Evolutionary conservation across 2,888 invertebrate species (phyloP).

Genomic region (Zygogramma bicolorata): DNA sequence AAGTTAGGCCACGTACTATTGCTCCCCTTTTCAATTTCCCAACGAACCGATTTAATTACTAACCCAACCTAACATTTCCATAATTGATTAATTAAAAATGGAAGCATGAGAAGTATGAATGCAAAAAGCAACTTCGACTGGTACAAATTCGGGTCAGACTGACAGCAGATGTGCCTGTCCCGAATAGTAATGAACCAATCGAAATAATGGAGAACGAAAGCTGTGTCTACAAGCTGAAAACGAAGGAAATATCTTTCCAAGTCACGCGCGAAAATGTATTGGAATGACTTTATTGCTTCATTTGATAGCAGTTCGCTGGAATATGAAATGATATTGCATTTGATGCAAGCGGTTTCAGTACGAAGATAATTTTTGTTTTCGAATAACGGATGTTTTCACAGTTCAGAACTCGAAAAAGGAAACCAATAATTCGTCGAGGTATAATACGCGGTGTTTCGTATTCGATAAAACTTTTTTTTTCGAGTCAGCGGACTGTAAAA

Average conservation of each 20-base stretch:
- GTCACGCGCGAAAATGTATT: slow-evolving; percentile 22
- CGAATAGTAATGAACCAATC: slow-evolving; percentile 48
- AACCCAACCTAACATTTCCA: slow-evolving; percentile 29
- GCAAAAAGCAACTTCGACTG: slow-evolving; percentile 24
- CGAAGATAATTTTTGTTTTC: too few relatives aligned
- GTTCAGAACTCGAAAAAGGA: too few relatives aligned
- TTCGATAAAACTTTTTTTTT: too few relatives aligned
- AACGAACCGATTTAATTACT: slow-evolving; percentile 21
- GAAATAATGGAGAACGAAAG: slow-evolving; percentile 45
- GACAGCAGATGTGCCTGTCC: slow-evolving; percentile 43
- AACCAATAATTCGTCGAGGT: too few relatives aligned
- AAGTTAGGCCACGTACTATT: slow-evolving; percentile 11
- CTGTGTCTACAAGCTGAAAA: slow-evolving; percentile 48
- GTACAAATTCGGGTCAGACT: slow-evolving; percentile 29
- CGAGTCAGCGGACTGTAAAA: too few relatives aligned
- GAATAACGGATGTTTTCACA: too few relatives aligned
- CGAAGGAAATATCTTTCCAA: slow-evolving; percentile 46
- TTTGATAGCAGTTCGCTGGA: slow-evolving; percentile 28
- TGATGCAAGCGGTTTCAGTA: slow-evolving; percentile 12
- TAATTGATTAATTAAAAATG: slow-evolving; percentile 44
- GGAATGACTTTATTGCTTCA: slow-evolving; percentile 28
- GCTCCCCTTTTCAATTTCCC: slow-evolving; percentile 17
- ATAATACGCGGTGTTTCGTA: too few relatives aligned
- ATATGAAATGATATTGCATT: slow-evolving; percentile 21
- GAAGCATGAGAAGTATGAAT: slow-evolving; percentile 29